Base-by-base conservation (phyloP, 2,113 vertebrate species). In the Cinclus cinclus region DNA sequence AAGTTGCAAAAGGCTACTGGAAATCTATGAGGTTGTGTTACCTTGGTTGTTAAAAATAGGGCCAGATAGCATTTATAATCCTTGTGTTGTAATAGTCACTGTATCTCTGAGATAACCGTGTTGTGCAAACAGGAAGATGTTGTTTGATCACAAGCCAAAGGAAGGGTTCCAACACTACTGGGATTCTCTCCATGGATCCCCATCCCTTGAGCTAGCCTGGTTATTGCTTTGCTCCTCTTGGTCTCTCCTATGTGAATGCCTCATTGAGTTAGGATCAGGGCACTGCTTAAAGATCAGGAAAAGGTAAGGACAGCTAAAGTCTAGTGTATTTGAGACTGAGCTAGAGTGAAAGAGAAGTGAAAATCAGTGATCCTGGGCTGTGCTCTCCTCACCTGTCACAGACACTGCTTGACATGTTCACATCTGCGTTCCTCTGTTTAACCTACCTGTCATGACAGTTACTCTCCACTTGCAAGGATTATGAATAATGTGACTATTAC, bases 101-200 rank as follows among this genome's bases (percentile, higher is more conserved):
- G 7, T 31, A 30, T 35, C n/a, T 76, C 10, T 67, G 46, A 20
- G 52, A 60, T 42, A 52, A 12, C 22, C 7, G 35, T n/a, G 11
- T 17, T 21, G 17, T 18, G 33, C 41, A 16, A 79, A 37, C 19
- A 67, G 53, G 15, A 35, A 31, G 75, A 22, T 37, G 67, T 55
- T 59, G 24, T 20, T 77, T 4, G 1, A 37, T 77, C 35, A 13
- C 4, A 33, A 71, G 28, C 58, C 47, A 11, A 13, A 53, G 37
- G 5, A 44, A 31, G 49, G 70, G 24, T 42, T 41, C 52, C 46
- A 10, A 2, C 2, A 12, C 1, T 3, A 2, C 1, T 18, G 53
- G 50, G 35, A 28, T 65, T 53, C n/a, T 84, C n/a, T 60, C 35
- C 19, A 4, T 5, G 2, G 35, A 59, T 79, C 15, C 16, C 23